These are phyloP conservation scores for Aphelenchoides fujianensis DNA, from an alignment of 1,140 invertebrate species.

Conservation along the genomic window DNA sequence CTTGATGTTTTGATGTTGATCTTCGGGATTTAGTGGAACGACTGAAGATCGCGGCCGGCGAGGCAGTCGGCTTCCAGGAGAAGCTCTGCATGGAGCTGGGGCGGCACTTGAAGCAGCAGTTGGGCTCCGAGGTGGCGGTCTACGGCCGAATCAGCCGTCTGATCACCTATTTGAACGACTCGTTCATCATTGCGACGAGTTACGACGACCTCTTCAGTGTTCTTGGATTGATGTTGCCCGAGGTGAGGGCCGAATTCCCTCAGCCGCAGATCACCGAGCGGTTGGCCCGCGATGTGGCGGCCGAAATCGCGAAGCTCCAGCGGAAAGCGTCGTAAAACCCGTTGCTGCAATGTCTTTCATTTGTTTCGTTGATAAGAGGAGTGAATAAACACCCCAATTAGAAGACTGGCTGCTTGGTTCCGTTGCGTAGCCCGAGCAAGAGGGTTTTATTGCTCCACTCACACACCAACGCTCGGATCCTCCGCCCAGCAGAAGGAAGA, in stretches of 20 bases:
- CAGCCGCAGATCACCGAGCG: not conserved
- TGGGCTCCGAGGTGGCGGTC: not conserved
- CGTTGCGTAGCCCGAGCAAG: no score
- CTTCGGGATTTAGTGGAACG: conserved; percentile 13
- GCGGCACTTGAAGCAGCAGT: not conserved
- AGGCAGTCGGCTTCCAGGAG: not conserved
- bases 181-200: no score
- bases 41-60: not conserved
- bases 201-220: not conserved
- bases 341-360: not conserved
- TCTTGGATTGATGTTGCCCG: not conserved
- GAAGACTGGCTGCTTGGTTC: no score
- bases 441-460: no score
- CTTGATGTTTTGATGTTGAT: not conserved
- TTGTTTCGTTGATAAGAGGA: not conserved
- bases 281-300: not conserved
- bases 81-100: conserved; percentile 1
- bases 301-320: not conserved
- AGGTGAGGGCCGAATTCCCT: no score
- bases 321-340: not conserved
- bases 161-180: conserved; percentile 10
- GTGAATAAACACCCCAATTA: not conserved
- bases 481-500: no score
- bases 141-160: not conserved
- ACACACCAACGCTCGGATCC: no score